phyloP scores from a whole-genome alignment of 2,888 invertebrate genomes.

The Deilephila porcellus region DNA sequence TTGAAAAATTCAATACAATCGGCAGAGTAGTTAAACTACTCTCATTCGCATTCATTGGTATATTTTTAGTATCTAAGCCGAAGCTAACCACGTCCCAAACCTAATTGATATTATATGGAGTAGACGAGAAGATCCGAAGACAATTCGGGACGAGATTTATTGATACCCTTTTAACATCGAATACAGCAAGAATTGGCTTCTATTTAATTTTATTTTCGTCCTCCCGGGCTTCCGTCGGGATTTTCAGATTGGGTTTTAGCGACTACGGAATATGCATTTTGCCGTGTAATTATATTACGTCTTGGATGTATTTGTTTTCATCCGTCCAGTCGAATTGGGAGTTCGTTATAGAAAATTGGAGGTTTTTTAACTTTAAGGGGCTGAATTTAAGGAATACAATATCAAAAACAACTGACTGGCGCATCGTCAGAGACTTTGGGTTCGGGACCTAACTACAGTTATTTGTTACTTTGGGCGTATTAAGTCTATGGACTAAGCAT shows the following conservation, averaged over 20 bases:
- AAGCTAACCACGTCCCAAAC: neutral
- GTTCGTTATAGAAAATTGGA: neutral
- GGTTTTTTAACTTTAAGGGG: neutral
- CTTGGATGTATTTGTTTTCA: conserved; percentile 21
- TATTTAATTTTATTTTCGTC: conserved; percentile 60
- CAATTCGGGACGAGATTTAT: conserved; percentile 61
- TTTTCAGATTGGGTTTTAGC: conserved; percentile 30
- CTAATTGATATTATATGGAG: neutral
- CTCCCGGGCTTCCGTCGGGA: conserved; percentile 23
- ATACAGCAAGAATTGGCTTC: conserved; percentile 56
- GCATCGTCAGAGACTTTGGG: too few relatives aligned
- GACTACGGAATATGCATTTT: conserved; percentile 28
- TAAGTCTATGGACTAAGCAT: too few relatives aligned
- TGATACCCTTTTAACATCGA: conserved; percentile 59
- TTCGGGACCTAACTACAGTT: too few relatives aligned
- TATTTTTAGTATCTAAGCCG: neutral
- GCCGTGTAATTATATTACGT: conserved; percentile 28
- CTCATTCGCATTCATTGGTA: too few relatives aligned
- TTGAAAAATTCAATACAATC: too few relatives aligned
- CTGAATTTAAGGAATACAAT: too few relatives aligned
- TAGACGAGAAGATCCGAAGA: conserved; percentile 38
- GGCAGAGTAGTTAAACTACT: too few relatives aligned
- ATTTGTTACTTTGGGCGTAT: too few relatives aligned
- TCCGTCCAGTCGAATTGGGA: neutral
- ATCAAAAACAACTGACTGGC: too few relatives aligned